Evolutionary conservation across 2,888 invertebrate genomes (phyloP).

Genomic region (Tenthredo scrophulariae): DNA sequence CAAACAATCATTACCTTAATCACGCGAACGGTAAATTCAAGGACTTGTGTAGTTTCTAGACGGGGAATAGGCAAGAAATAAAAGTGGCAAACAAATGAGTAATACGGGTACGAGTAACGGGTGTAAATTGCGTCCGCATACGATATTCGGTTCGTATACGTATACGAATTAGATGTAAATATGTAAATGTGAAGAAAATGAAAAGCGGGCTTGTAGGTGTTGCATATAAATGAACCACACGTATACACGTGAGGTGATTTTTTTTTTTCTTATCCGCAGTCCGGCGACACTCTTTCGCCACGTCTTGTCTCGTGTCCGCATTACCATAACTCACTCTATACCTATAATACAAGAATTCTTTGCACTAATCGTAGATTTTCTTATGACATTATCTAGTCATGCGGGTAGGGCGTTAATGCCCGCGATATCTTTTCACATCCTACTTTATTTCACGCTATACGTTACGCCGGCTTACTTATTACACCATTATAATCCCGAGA

Average conservation of each 20-base stretch:
- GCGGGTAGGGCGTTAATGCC: constrained; percentile 17
- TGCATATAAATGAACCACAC: background rate
- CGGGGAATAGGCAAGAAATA: background rate
- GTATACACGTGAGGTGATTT: background rate
- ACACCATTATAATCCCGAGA: background rate
- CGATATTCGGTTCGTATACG: background rate
- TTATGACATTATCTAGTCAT: constrained; percentile 33
- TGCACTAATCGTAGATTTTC: constrained; percentile 40
- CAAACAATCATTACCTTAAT: constrained; percentile 13
- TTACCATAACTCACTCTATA: constrained; percentile 29
- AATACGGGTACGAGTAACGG: constrained; percentile 12
- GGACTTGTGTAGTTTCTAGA: background rate
- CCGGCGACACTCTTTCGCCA: constrained; percentile 31
- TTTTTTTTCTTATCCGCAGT: background rate
- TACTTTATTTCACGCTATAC: background rate
- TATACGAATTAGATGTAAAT: background rate
- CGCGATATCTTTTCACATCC: constrained; percentile 6
- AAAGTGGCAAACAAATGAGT: constrained; percentile 19
- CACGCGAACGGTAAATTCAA: constrained; percentile 37
- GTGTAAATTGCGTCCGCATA: background rate
- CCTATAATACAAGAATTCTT: background rate
- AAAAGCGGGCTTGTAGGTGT: background rate
- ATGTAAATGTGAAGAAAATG: background rate
- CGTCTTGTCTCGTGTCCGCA: constrained; percentile 9
- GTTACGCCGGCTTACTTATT: background rate